phyloP scores from a whole-genome alignment of 2,113 vertebrate genomes.

The Ptyas mucosa region DNA sequence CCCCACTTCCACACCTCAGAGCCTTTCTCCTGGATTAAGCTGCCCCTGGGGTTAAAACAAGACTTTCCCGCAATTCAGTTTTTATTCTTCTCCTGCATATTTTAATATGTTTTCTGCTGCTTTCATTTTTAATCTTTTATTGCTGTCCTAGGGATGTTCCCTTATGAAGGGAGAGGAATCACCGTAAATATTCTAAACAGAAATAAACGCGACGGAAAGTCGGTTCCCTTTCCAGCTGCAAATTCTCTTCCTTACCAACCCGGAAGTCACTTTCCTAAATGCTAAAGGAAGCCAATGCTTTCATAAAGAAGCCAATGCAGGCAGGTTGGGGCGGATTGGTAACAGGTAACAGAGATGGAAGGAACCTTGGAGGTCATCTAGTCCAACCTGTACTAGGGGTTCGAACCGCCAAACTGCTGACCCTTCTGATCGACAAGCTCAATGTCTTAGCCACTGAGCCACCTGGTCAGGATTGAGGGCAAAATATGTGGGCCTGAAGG shows the following conservation, averaged over 20 bases:
- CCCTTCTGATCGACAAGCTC: too few species aligned
- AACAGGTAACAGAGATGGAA: too few species aligned
- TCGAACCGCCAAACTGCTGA: too few species aligned
- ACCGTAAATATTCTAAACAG: not conserved
- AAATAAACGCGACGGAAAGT: not conserved
- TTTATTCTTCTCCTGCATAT: not conserved
- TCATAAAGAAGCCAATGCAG: not conserved
- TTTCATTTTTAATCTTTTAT: not conserved
- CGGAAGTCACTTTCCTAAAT: not conserved
- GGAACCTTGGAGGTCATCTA: too few species aligned
- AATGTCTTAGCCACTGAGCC: too few species aligned
- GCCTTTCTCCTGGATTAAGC: not conserved
- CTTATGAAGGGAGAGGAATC: not conserved
- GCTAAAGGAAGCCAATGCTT: not conserved
- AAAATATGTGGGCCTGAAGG: not conserved
- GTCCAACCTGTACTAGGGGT: too few species aligned
- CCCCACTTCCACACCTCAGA: not conserved
- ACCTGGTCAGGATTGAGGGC: too few species aligned
- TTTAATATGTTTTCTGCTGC: not conserved
- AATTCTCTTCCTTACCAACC: not conserved
- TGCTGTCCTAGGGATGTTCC: not conserved
- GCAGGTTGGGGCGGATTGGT: not conserved
- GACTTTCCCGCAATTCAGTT: not conserved
- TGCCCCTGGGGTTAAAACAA: not conserved
- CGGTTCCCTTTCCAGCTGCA: not conserved